Conservation (phyloP, 2,888 invertebrate species). For the Ennomos fuscantarius region DNA sequence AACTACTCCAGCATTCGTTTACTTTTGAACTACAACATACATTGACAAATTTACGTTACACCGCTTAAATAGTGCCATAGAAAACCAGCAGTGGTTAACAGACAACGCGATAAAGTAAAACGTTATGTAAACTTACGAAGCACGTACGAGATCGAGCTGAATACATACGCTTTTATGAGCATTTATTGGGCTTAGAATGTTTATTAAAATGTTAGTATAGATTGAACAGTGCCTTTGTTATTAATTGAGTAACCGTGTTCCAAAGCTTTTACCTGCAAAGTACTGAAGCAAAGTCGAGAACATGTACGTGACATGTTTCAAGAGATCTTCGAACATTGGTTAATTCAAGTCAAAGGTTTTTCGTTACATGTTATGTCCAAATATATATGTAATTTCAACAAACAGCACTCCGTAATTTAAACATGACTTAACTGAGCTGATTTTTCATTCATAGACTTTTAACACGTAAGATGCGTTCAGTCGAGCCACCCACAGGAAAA, state of each 20-base stretch:
- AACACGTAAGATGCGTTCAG: not conserved
- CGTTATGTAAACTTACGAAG: constrained; percentile 17
- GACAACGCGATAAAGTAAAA: not conserved
- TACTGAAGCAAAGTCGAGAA: too few species aligned
- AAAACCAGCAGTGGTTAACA: not conserved
- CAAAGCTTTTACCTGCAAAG: too few species aligned
- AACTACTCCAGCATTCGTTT: not conserved
- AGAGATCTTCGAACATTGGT: too few species aligned
- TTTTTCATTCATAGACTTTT: not conserved
- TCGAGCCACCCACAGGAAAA: too few species aligned
- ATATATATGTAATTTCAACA: too few species aligned
- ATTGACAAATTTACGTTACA: not conserved
- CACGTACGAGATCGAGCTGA: constrained; percentile 26
- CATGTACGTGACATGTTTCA: too few species aligned
- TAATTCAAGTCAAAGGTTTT: too few species aligned
- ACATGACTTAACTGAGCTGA: not conserved
- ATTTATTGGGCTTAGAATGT: constrained; percentile 18
- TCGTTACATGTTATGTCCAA: too few species aligned
- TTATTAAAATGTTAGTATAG: constrained; percentile 17
- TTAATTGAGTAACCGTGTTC: not conserved
- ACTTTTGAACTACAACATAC: not conserved
- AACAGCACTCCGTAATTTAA: too few species aligned
- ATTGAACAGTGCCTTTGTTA: not conserved
- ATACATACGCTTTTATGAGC: constrained; percentile 20
- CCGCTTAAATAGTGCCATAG: not conserved